phyloP scores from a whole-genome alignment of 2,113 vertebrate species.

The Indicator maculatus region DNA sequence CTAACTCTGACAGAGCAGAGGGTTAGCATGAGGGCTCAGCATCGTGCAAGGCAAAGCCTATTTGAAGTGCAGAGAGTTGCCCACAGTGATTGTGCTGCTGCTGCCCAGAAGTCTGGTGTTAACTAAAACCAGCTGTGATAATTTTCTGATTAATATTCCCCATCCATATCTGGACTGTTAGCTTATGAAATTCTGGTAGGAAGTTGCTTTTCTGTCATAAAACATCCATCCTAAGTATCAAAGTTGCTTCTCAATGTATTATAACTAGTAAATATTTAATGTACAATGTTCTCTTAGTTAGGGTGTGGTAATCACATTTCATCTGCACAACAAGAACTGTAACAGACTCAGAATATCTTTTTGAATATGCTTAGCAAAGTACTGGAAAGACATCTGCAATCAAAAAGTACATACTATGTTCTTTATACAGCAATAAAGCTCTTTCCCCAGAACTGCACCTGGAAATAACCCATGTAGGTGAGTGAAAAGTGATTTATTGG shows the following conservation, averaged over 20 bases:
- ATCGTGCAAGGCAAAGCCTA: accelerated
- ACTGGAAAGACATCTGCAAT: slow-evolving; percentile 45
- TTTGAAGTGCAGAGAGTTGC: background rate
- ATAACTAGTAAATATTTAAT: background rate
- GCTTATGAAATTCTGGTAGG: slow-evolving; percentile 47
- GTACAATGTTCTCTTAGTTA: background rate
- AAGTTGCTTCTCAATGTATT: background rate
- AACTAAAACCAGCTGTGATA: background rate
- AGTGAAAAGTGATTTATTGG: background rate
- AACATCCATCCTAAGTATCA: background rate
- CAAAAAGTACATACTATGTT: background rate
- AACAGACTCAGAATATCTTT: background rate
- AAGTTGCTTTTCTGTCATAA: background rate
- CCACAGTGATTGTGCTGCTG: background rate
- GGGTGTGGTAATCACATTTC: background rate
- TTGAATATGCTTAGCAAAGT: background rate
- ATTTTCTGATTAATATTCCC: background rate
- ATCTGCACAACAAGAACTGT: background rate
- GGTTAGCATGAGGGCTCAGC: background rate
- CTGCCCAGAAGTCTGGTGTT: background rate
- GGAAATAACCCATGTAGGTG: background rate
- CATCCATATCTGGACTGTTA: background rate
- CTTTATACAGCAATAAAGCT: background rate
- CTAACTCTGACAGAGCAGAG: background rate
- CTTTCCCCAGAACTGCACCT: background rate